Evolutionary conservation across 2,888 invertebrate genomes (phyloP).

Genomic region (Melitaea athalia): DNA sequence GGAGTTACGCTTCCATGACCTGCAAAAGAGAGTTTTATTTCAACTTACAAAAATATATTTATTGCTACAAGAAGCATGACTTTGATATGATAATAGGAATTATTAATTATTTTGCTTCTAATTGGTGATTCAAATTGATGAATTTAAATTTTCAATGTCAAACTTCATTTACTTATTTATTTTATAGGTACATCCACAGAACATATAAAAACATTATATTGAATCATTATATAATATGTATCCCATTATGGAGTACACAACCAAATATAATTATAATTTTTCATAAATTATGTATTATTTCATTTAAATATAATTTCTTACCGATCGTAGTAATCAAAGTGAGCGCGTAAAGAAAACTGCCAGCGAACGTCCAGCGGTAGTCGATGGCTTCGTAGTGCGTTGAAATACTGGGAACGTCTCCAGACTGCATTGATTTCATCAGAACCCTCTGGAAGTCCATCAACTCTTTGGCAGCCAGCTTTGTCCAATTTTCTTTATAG

Average conservation of each 20-base stretch:
- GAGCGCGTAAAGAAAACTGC: constrained; percentile 95
- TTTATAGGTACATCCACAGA: too few relatives aligned
- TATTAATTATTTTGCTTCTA: too few relatives aligned
- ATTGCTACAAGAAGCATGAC: background rate
- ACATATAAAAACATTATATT: too few relatives aligned
- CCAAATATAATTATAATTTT: too few relatives aligned
- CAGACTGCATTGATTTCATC: constrained; percentile 71
- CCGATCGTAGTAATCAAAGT: constrained; percentile 97
- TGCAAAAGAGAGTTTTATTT: constrained; percentile 59
- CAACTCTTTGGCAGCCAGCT: constrained; percentile 92
- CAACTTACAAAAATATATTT: constrained; percentile 4
- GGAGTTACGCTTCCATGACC: constrained; percentile 94
- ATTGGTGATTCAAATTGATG: too few relatives aligned
- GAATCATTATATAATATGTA: too few relatives aligned
- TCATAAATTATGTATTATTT: too few relatives aligned
- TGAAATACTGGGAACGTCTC: constrained; percentile 66
- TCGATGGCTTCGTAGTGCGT: constrained; percentile 62
- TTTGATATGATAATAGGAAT: too few relatives aligned
- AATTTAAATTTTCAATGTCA: too few relatives aligned
- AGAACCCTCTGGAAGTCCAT: constrained; percentile 89
- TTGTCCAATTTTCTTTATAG: constrained; percentile 95
- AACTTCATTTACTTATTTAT: too few relatives aligned
- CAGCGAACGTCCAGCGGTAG: constrained; percentile 94
- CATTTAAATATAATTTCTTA: too few relatives aligned
- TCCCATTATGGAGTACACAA: background rate